Percentiles rank a stretch among this genome's conserved stretches.
Conservation (phyloP, 2,113 vertebrate species). For the Glaucomys volans region DNA sequence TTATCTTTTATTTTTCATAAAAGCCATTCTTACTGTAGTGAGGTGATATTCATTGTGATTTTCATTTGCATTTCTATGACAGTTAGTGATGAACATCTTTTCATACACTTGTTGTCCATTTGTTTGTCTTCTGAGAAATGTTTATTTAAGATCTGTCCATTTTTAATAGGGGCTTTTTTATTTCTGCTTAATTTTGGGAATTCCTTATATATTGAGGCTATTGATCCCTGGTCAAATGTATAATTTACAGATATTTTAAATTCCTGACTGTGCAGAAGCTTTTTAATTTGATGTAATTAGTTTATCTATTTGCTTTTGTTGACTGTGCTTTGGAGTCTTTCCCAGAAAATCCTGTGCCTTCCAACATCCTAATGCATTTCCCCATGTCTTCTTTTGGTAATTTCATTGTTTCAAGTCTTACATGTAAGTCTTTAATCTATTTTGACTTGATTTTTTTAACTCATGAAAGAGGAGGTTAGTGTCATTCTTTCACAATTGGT, state of each 20-base stretch:
- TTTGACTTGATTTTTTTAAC: neutral
- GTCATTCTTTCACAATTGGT: too few species aligned
- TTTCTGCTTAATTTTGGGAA: neutral
- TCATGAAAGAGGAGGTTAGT: too few species aligned
- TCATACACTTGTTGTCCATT: neutral
- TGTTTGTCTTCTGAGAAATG: neutral
- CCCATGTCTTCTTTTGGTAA: neutral
- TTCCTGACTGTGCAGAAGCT: neutral
- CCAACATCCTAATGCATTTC: too few species aligned
- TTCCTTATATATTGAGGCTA: too few species aligned
- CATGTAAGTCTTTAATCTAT: neutral
- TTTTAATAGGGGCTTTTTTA: neutral
- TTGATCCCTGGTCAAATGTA: neutral
- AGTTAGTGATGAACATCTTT: too few species aligned
- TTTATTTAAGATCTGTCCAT: neutral
- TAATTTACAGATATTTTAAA: neutral
- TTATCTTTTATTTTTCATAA: neutral
- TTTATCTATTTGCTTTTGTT: neutral
- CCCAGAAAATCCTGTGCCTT: neutral
- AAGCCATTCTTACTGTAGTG: neutral
- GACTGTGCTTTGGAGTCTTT: neutral
- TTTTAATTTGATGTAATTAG: too few species aligned
- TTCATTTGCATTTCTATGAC: too few species aligned
- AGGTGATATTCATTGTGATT: too few species aligned
- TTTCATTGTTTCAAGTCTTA: neutral